Percentiles rank a stretch among this genome's conserved stretches.
Conservation (phyloP, 92 coral and sea anemone genomes). For the Palythoa heliodiscus region DNA sequence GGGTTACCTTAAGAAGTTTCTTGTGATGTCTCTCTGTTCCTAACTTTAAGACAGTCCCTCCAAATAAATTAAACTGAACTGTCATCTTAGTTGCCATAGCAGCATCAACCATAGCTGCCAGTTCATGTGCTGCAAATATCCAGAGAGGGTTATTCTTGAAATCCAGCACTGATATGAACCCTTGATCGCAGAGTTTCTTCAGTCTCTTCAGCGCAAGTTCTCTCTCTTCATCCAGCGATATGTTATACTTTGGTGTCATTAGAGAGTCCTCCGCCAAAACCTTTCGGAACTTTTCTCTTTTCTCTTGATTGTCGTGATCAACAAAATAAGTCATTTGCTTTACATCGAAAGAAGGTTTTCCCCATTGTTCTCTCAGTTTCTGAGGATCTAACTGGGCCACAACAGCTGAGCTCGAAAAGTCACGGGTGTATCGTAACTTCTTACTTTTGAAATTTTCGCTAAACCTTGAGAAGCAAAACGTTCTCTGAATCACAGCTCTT, state of each 20-base stretch:
- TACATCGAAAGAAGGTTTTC: slow-evolving; percentile 69
- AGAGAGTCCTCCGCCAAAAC: slow-evolving; percentile 70
- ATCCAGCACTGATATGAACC: slow-evolving; percentile 78
- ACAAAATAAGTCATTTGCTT: slow-evolving; percentile 68
- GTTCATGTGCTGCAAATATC: slow-evolving; percentile 85
- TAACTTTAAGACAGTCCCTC: slow-evolving; percentile 83
- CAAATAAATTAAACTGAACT: slow-evolving; percentile 89
- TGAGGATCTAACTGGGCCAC: slow-evolving; percentile 59
- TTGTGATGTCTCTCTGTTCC: slow-evolving; percentile 77
- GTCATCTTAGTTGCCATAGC: slow-evolving; percentile 94
- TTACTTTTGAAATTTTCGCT: neutral
- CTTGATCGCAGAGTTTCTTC: slow-evolving; percentile 75
- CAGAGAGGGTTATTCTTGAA: slow-evolving; percentile 75
- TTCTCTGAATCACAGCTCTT: slow-evolving; percentile 6
- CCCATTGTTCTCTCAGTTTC: slow-evolving; percentile 79
- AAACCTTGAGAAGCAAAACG: neutral
- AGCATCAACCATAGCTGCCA: slow-evolving; percentile 76
- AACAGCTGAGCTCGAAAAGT: slow-evolving; percentile 43
- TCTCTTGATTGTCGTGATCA: slow-evolving; percentile 81
- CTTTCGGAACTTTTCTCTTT: slow-evolving; percentile 66
- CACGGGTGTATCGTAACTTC: slow-evolving; percentile 21
- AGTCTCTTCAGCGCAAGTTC: slow-evolving; percentile 72
- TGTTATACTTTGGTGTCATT: slow-evolving; percentile 79
- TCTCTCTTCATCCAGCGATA: slow-evolving; percentile 77
- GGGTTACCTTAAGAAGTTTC: slow-evolving; percentile 62